Conservation (phyloP, 1,140 invertebrate species). For the Drosophila tani region DNA sequence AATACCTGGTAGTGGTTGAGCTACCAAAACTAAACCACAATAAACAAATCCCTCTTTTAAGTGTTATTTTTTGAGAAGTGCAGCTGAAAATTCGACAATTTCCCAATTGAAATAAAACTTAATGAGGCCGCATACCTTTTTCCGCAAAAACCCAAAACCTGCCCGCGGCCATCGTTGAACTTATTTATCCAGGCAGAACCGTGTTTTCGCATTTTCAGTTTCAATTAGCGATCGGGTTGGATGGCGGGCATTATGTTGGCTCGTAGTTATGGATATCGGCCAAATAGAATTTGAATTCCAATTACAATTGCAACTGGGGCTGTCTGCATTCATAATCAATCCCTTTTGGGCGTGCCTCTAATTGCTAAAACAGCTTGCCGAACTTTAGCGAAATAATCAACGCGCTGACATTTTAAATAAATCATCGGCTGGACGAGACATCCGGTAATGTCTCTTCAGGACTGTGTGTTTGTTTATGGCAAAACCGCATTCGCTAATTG, state of each 20-base stretch:
- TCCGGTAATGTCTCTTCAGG: not conserved
- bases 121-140: not conserved
- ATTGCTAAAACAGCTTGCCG: slow-evolving; percentile 67
- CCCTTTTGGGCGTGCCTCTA: slow-evolving; percentile 16
- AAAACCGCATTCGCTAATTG: slow-evolving; percentile 65
- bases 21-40: not conserved
- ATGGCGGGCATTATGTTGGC: slow-evolving; percentile 40
- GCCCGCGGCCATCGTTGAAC: not conserved
- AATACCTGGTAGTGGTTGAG: not conserved
- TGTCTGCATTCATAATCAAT: slow-evolving; percentile 47
- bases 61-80: not conserved
- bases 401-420: slow-evolving; percentile 60
- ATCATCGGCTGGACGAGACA: slow-evolving; percentile 25
- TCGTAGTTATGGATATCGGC: slow-evolving; percentile 25
- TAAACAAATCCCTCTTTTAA: too few species aligned
- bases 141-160: not conserved
- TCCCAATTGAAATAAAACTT: not conserved
- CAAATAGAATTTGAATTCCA: slow-evolving; percentile 28
- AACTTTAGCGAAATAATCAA: slow-evolving; percentile 60
- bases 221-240: slow-evolving; percentile 43
- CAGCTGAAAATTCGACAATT: not conserved
- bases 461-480: slow-evolving; percentile 44
- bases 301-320: slow-evolving; percentile 41
- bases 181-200: slow-evolving; percentile 14
- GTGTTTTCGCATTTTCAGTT: slow-evolving; percentile 34